Base-by-base conservation (phyloP, 1,140 invertebrate species). In the Lepidurus couesii region DNA sequence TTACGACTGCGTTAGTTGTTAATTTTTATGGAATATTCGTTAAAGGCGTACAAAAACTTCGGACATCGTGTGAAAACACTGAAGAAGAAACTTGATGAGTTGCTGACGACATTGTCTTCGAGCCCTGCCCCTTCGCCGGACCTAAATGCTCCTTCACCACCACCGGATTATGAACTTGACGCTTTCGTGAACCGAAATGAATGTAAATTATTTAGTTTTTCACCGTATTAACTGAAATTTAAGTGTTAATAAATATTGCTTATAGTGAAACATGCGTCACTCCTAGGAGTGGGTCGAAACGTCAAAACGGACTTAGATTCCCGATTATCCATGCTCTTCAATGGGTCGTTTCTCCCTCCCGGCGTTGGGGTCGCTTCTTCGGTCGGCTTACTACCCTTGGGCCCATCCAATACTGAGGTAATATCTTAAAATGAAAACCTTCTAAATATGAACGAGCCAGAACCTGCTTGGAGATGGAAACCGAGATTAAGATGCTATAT, bases 41-140 rank as follows among this genome's bases (percentile, higher is more conserved):
- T 84, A 45, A 82, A 96, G 94, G 95, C 95, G 8, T 98, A 97
- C 83, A 93, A 93, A 86, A 95, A 93, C 83, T 97, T 96, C 88
- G 93, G 93, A 2, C 90, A 89, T 53, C 88, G 94, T 81, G 93
- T 97, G 0, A 93, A 94, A 83, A 90, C 90, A 77, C 87, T 97
- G 26, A 92, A 95, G 83, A 90, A 92, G 73, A 95, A 94, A 84
- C 83, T 97, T 53, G 92, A 93, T 81, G 94, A 97, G 81, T 84
- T 93, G 42, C 88, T 89, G 80, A 86, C 87, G 16, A 88, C 85
- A 1, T 83, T 95, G 75, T 85, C 86, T 11, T 82, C 82, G 1
- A 90, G 88, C 78, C 86, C 90, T 11, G 84, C 86, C 44, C 88
- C 92, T 42, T 93, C 92, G 1, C 92, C 92, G 1, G 90, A 91